Base-by-base conservation (phyloP, 1,140 invertebrate species). In the Cephus cinctus region DNA sequence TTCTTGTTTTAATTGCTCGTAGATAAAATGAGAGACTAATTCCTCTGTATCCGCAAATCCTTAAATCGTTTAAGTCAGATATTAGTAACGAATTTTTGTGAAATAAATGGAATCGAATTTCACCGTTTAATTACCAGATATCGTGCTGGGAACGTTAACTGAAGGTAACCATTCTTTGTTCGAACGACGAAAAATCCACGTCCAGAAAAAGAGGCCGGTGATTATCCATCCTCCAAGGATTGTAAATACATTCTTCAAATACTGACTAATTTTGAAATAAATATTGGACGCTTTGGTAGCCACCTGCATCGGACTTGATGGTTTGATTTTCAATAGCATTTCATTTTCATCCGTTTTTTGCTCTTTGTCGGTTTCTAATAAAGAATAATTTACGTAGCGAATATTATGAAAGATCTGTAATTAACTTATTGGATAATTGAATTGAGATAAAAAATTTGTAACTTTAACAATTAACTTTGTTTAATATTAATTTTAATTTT, bases 11-110 rank as follows among this genome's bases (percentile, higher is more conserved):
- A 77, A 48, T 35, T 76, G 67, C 27, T 73, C 63, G 16, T 72
- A 79, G 0, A 75, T 56, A 14, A 73, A 67, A 27, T 62, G 68
- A 0, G 78, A 50, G 19, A 80, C 67, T 55, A 70, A 71, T 49
- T 76, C 73, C 9, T 76, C 71, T n/a, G 2, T 56, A 55, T 21
- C 36, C 22, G 14, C 15, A 25, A 16, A 14, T 23, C 32, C 35
- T 20, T 2, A 6, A 34, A 20, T 30, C 1, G 6, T 14, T n/a
- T 30, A 39, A 6, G 4, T 32, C 9, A 3, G 12, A 5, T 8
- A 18, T 12, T 15, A 36, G 19, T 18, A 15, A 9, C 34, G 34
- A 5, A 2, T 36, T 16, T 31, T 34, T 9, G 15, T 11, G 11
- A 18, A 5, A 5, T 4, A 18, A 11, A 15, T 9, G 11, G 23